Conservation (phyloP, 2,888 invertebrate species). For the Alentia gelatinosa region DNA sequence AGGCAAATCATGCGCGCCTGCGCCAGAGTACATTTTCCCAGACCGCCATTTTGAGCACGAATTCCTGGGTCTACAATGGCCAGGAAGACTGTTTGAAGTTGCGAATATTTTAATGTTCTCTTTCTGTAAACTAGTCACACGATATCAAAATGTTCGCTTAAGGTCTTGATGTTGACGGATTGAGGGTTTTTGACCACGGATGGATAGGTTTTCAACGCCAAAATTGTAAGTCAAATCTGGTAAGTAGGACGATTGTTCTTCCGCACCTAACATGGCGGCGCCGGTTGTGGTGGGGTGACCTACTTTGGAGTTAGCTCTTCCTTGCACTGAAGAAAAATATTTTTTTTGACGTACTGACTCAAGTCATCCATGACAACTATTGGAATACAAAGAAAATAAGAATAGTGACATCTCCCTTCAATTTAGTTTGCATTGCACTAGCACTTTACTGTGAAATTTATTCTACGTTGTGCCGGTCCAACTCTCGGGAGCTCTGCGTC, state of each 20-base stretch:
- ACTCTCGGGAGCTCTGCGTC: background rate
- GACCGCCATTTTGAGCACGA: conserved; percentile 56
- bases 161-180: conserved; percentile 63
- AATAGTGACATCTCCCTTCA: too few species aligned
- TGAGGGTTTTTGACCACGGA: conserved; percentile 72
- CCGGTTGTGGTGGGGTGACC: conserved; percentile 46
- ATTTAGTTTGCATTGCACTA: background rate
- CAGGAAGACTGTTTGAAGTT: conserved; percentile 48
- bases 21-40: background rate
- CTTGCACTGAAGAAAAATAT: background rate
- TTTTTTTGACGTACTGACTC: background rate
- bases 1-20: conserved; percentile 41
- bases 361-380: background rate
- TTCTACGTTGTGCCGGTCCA: background rate
- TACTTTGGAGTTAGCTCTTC: conserved; percentile 9
- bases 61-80: conserved; percentile 21
- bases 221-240: conserved; percentile 66
- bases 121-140: background rate
- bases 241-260: conserved; percentile 51
- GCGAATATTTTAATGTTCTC: conserved; percentile 41
- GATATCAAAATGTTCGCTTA: conserved; percentile 65
- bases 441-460: background rate
- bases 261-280: conserved; percentile 34
- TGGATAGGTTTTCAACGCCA: conserved; percentile 68
- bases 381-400: background rate